phyloP scores from a whole-genome alignment of 2,113 vertebrate genomes.

The Bostrychus sinensis region DNA sequence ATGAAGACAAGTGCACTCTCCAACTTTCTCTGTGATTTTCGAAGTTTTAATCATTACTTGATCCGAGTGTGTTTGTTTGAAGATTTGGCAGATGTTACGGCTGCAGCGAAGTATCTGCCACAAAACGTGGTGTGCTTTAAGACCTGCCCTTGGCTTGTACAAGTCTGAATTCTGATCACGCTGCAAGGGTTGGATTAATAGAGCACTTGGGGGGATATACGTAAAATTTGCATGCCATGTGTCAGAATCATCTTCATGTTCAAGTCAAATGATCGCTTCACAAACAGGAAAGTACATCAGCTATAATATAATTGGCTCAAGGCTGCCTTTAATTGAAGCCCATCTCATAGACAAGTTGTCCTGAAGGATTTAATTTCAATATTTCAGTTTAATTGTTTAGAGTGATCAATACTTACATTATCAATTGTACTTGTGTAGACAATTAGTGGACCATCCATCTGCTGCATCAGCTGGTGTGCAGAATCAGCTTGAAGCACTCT shows the following conservation, averaged over 20 bases:
- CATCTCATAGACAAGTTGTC: not conserved
- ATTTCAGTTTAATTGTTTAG: constrained; percentile 2
- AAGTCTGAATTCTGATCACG: constrained; percentile 7
- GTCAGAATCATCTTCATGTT: constrained; percentile 29
- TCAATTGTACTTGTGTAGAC: not conserved
- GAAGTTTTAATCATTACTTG: constrained; percentile 49
- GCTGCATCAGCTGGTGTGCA: not conserved
- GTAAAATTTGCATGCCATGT: constrained; percentile 10
- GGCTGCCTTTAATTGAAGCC: not conserved
- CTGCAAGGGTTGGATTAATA: constrained; percentile 18
- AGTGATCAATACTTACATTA: constrained; percentile 6
- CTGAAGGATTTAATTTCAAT: not conserved
- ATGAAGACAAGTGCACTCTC: constrained; percentile 16
- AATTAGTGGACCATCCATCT: not conserved
- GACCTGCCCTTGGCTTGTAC: constrained; percentile 9
- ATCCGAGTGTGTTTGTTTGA: constrained; percentile 23
- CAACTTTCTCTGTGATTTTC: constrained; percentile 25
- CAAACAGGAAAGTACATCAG: not conserved
- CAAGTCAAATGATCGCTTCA: constrained; percentile 19
- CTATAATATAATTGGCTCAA: constrained; percentile 18
- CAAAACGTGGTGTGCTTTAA: constrained; percentile 9
- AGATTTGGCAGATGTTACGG: constrained; percentile 27
- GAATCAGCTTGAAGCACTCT: not conserved
- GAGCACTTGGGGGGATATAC: constrained; percentile 8
- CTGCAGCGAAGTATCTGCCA: constrained; percentile 6